Evolutionary conservation across 2,797 vertebrate genomes (phyloP), one percentile per base, ranked within the genome.

Genomic region (Tapirus indicus): DNA sequence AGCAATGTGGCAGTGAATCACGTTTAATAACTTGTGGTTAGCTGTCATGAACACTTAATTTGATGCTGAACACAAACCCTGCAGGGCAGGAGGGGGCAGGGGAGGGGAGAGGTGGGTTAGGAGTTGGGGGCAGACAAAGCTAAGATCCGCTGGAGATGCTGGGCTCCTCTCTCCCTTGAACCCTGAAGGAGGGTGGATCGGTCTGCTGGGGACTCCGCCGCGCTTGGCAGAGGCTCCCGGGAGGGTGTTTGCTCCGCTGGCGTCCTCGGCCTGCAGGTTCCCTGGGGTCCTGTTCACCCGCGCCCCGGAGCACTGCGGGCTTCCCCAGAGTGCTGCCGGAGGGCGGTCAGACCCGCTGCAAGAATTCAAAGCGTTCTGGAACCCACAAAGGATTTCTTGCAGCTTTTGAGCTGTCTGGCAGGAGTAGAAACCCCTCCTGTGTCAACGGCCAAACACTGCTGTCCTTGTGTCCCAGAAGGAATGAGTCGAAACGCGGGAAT

Each of bases 11-110:
- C 99, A 99, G 99, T 98, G 98, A 99, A 99, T 99, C 99, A 99
- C 99, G 99, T 99, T 99, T 99, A 99, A 99, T 99, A 99, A 99
- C 99, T 99, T 99, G 99, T 84, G 99, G 99, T 99, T 98, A 99
- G 99, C 99, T 99, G 99, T 99, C 99, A 99, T 87, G 98, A 99
- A 98, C 99, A 99, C 99, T 99, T 99, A 99, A 99, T 97, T 98
- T 99, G 99, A 99, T 52, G 98, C 98, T 99, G 98, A 99, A 99
- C 99, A 99, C 68, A 88, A 95, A 98, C 98, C 96, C 97, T 98
- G 97, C 82, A 95, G 97, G 95, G 97, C 95, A 35, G 92, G 44
- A 88, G 47, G 96, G 96, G 95, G 62, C 84, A 56, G 87, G 69
- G 88, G 87, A 69, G 89, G 49, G 79, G 89, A 44, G 97, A 88